Base-by-base conservation (phyloP, 2,888 invertebrate genomes). In the Lissonota sp. region DNA sequence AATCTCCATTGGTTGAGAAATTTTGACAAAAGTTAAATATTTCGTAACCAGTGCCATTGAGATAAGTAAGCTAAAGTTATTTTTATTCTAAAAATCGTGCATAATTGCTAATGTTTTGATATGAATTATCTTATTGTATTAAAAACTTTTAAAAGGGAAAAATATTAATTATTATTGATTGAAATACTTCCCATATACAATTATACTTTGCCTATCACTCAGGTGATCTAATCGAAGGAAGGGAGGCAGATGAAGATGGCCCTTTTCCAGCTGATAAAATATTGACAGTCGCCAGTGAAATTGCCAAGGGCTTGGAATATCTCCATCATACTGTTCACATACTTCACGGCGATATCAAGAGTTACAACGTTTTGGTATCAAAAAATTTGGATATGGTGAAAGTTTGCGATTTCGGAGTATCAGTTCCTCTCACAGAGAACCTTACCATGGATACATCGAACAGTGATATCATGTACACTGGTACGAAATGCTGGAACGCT, bases 391-490 rank as follows among this genome's bases (percentile, higher is more conserved):
- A 94, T 40, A 93, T 94, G 1, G 96, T 97, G 84, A 97, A 98
- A 91, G 92, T 97, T 14, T 97, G 97, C 87, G 97, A 97, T 92
- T 97, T 97, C 90, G 97, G 97, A 3, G 97, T 97, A n/a, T 95
- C 96, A 37, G 87, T 97, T 80, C 96, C 96, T 0, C 90, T 97
- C 1, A 95, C 95, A 60, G 93, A 95, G 80, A 94, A 93, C 2
- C 89, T 96, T 37, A 94, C 95, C 86, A 93, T 94, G 80, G 92
- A 93, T 10, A 92, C 92, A 57, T 91, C 93, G 8, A 93, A 94
- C 57, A 93, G 93, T 4, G 93, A 94, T 10, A 93, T 93, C 26
- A 90, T 93, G 10, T 97, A 97, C 92, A 94, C 95, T 85, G 97
- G 97, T 5, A 97, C 97, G 0, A 94, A 94, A 86, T 93, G 95